These are phyloP conservation scores for Cotesia typhae DNA, from an alignment of 1,140 invertebrate species.

Conservation along the genomic window DNA sequence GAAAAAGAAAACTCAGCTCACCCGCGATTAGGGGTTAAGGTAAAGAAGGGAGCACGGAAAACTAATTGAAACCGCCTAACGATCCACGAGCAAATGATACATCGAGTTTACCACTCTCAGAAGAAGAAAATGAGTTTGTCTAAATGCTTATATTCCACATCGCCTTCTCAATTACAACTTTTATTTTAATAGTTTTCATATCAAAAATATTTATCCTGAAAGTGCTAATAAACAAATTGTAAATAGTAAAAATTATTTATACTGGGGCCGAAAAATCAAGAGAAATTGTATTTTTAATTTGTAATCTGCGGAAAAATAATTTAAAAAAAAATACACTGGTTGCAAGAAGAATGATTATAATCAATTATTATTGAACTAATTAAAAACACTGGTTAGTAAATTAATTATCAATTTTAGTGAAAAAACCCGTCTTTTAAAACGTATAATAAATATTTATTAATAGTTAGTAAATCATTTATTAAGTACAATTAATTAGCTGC, in stretches of 20 bases:
- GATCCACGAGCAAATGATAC: slow-evolving; percentile 65
- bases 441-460: no score
- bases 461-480: no score
- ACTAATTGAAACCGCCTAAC: slow-evolving; percentile 67
- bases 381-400: no score
- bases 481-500: no score
- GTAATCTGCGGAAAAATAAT: no score
- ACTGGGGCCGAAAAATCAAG: no score
- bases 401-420: no score
- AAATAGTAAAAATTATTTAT: not conserved
- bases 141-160: slow-evolving; percentile 49
- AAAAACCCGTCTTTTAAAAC: no score
- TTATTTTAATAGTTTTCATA: not conserved
- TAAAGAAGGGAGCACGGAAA: slow-evolving; percentile 54
- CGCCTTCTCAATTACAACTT: slow-evolving; percentile 37
- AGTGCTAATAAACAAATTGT: not conserved
- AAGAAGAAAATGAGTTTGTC: slow-evolving; percentile 19
- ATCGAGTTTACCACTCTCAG: slow-evolving; percentile 49
- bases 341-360: no score
- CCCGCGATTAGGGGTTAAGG: slow-evolving; percentile 57
- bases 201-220: not conserved
- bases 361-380: no score
- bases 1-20: slow-evolving; percentile 44
- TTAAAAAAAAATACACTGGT: no score
- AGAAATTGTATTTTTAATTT: no score